Evolutionary conservation across 2,888 invertebrate genomes (phyloP), one percentile per base, ranked within the genome.

Genomic region (Diarsia rubi): DNA sequence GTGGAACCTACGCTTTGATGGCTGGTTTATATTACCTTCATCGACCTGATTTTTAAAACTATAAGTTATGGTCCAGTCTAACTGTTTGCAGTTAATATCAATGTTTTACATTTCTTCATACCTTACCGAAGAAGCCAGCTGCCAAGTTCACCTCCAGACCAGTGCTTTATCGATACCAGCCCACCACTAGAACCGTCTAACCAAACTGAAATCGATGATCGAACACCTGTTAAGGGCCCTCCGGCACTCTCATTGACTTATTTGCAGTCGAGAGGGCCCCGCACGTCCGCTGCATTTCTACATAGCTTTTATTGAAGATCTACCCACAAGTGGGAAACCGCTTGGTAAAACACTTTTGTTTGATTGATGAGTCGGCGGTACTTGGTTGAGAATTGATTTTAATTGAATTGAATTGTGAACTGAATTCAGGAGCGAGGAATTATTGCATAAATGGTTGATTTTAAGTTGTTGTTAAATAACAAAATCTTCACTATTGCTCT

Each of bases 161-260:
- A 37, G 8, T 52, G 11, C 52, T 19, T 64, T 69, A 88, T 88
- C 87, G 89, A 89, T 78, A 88, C 16, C n/a, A 57, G 59, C 71
- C 12, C 88, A 83, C 31, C 89, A 73, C 86, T 87, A 88, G n/a
- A 87, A 76, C 87, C 89, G 90, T 86, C 81, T 88, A 90, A 84
- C 86, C 75, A 86, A 86, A 88, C 88, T 83, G 84, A 89, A 91
- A 93, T 91, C 91, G 92, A 91, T 90, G 93, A 91, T 90, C 85
- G 89, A 92, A 94, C 94, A 95, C 94, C 93, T 94, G 93, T 91
- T 90, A 93, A 94, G 94, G 86, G 92, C 90, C 79, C 90, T 92
- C 86, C 45, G 72, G 78, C 78, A 68, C 82, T 90, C 82, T 81
- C 87, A 88, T 88, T 90, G 90, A 91, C 88, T 90, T 92, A 90